Percentiles rank a stretch among this genome's conserved stretches.
Evolutionary conservation across 2,888 invertebrate genomes (phyloP).

Genomic region (Ophion ventricosus): DNA sequence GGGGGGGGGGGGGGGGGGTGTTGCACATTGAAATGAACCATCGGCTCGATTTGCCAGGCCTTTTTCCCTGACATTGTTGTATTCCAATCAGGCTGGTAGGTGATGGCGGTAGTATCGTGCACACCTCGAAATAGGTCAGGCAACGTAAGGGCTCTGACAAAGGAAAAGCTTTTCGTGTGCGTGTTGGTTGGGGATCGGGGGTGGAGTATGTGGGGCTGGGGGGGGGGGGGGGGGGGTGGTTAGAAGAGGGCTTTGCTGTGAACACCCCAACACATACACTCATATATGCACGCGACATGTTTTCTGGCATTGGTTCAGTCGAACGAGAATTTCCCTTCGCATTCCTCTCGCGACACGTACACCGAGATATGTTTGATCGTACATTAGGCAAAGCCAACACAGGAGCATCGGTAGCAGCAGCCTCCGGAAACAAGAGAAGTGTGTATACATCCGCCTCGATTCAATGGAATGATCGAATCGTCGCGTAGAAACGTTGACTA

Average conservation of each 20-base stretch:
- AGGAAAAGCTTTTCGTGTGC: constrained; percentile 66
- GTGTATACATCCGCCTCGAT: constrained; percentile 28
- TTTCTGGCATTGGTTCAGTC: constrained; percentile 68
- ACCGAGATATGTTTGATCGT: constrained; percentile 12
- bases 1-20: neutral
- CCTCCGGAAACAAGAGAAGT: constrained; percentile 35
- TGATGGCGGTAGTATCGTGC: neutral
- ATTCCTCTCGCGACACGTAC: constrained; percentile 1
- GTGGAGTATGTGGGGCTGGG: neutral
- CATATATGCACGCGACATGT: constrained; percentile 55
- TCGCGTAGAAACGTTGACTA: constrained; percentile 17
- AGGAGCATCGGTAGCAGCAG: neutral
- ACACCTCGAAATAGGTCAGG: constrained; percentile 74
- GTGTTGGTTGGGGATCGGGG: neutral
- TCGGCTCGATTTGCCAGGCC: constrained; percentile 69
- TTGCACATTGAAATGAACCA: constrained; percentile 63
- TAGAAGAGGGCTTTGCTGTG: neutral
- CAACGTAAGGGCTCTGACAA: constrained; percentile 68
- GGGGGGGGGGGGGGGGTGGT: too few relatives aligned
- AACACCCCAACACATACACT: constrained; percentile 36
- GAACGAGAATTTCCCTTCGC: constrained; percentile 52
- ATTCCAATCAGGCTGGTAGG: constrained; percentile 23
- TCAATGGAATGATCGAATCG: constrained; percentile 31
- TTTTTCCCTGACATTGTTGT: constrained; percentile 71
- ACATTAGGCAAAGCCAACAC: constrained; percentile 18